Evolutionary conservation across 2,888 invertebrate genomes (phyloP).

Genomic region (Thera britannica): DNA sequence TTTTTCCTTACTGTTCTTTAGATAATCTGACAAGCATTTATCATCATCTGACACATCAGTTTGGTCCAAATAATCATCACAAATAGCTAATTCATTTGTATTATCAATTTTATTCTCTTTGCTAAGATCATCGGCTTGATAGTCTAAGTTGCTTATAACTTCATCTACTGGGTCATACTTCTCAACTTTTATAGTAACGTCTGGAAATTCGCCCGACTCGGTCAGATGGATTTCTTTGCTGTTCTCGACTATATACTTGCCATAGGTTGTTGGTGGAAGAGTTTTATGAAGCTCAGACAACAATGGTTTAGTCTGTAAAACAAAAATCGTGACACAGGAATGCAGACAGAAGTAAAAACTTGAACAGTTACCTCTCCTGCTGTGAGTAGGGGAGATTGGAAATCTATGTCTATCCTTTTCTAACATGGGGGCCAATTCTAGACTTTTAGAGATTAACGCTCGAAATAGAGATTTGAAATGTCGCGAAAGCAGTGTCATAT

Average conservation of each 20-base stretch:
- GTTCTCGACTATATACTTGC: neutral
- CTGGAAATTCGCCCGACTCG: neutral
- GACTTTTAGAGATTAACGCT: no score
- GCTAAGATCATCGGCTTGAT: neutral
- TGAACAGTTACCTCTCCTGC: no score
- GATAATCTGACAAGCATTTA: constrained; percentile 17
- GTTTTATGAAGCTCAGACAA: constrained; percentile 19
- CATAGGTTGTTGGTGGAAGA: constrained; percentile 13
- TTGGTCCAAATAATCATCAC: neutral
- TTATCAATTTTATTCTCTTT: neutral
- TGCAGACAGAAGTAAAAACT: no score
- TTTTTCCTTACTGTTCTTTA: constrained; percentile 8
- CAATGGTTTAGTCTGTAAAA: constrained; percentile 21
- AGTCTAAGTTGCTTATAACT: neutral
- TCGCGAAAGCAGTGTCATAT: no score
- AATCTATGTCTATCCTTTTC: no score
- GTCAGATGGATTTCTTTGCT: constrained; percentile 6
- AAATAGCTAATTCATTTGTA: neutral
- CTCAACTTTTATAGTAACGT: constrained; percentile 17
- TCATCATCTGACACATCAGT: constrained; percentile 17
- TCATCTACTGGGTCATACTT: constrained; percentile 10
- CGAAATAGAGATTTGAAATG: no score
- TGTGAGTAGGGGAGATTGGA: no score
- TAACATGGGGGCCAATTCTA: no score
- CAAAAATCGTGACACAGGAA: neutral